Evolutionary conservation across 2,888 invertebrate species (phyloP).

Genomic region (Phrixothrix hirtus): DNA sequence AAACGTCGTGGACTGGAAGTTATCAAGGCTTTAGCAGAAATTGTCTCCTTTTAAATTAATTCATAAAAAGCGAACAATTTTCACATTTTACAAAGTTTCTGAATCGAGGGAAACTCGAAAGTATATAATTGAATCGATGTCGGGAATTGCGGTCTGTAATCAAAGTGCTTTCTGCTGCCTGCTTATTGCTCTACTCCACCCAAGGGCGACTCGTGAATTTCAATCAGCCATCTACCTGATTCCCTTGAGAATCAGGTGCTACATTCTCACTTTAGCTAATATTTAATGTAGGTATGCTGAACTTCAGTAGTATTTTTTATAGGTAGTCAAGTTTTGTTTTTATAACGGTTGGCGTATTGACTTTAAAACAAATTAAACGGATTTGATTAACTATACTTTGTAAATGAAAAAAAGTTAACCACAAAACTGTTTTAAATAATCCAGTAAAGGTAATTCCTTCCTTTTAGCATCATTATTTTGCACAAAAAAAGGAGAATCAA

Average conservation of each 20-base stretch:
- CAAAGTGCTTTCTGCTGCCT: slow-evolving; percentile 41
- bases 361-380: no score
- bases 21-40: slow-evolving; percentile 24
- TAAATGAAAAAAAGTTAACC: no score
- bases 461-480: no score
- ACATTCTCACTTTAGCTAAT: not conserved
- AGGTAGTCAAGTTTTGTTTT: no score
- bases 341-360: no score
- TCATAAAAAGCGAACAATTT: slow-evolving; percentile 39
- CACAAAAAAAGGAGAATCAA: no score
- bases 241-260: not conserved
- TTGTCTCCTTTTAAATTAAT: slow-evolving; percentile 30
- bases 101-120: slow-evolving; percentile 38
- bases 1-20: slow-evolving; percentile 24
- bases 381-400: no score
- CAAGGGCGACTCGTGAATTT: slow-evolving; percentile 39
- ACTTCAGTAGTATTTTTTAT: no score
- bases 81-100: slow-evolving; percentile 41
- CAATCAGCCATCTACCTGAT: slow-evolving; percentile 34
- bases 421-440: no score
- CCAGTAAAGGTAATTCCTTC: no score
- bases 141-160: slow-evolving; percentile 45
- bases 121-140: slow-evolving; percentile 44
- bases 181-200: slow-evolving; percentile 33
- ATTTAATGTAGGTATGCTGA: no score